Evolutionary conservation across 35 echinoderm and acorn worm genomes (phyloP).

Genomic region (Apostichopus californicus): DNA sequence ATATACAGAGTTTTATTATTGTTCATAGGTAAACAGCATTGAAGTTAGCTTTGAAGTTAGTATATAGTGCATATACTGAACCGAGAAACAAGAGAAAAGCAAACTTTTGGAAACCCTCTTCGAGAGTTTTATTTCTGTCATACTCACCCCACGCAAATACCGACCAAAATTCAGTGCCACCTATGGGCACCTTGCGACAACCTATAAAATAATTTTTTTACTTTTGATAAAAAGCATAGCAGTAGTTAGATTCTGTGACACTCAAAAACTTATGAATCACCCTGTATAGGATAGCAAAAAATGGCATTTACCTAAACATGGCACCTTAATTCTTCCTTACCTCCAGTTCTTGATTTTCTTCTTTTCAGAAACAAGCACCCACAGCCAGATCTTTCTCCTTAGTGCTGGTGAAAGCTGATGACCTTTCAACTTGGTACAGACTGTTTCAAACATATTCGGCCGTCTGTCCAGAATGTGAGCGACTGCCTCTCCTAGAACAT

Average conservation of each 20-base stretch:
- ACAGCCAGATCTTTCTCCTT: conserved; percentile 3
- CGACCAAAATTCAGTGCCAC: too few relatives aligned
- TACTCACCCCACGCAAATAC: too few relatives aligned
- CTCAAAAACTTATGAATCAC: not conserved
- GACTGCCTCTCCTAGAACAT: not conserved
- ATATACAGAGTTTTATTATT: too few relatives aligned
- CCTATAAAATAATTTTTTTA: too few relatives aligned
- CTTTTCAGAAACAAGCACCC: not conserved
- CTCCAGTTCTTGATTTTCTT: not conserved
- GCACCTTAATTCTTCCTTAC: not conserved
- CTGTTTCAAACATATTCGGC: not conserved
- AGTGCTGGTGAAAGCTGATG: conserved; percentile 10
- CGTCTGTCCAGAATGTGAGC: conserved; percentile 11
- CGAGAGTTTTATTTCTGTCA: too few relatives aligned
- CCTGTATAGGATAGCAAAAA: too few relatives aligned
- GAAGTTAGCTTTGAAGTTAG: too few relatives aligned
- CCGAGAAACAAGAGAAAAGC: too few relatives aligned
- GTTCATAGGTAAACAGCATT: too few relatives aligned
- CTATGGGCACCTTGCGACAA: not conserved
- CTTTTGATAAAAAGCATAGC: too few relatives aligned
- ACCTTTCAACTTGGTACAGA: not conserved
- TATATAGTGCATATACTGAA: too few relatives aligned
- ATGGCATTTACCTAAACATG: not conserved
- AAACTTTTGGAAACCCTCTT: too few relatives aligned
- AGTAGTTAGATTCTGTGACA: not conserved